These are phyloP conservation scores for Pagetopsis macropterus DNA, from an alignment of 2,797 vertebrate species.

Conservation along the genomic window DNA sequence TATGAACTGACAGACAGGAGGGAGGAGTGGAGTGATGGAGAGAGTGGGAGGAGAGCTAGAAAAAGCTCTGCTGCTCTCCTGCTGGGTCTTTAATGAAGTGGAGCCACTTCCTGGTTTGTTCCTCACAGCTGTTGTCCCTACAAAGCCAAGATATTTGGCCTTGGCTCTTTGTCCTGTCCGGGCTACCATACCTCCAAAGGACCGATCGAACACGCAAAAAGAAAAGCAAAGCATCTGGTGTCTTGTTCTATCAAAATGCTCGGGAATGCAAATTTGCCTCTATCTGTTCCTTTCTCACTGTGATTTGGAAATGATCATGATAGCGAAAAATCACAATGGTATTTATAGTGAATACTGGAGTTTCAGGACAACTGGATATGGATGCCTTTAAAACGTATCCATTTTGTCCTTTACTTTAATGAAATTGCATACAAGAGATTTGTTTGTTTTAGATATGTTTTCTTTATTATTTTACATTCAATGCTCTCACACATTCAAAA, in stretches of 20 bases:
- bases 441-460: too few relatives aligned
- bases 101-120: conserved; percentile 78
- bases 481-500: too few relatives aligned
- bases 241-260: conserved; percentile 60
- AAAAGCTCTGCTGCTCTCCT: conserved; percentile 64
- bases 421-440: background rate
- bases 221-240: conserved; percentile 72
- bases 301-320: background rate
- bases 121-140: conserved; percentile 77
- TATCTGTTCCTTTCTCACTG: conserved; percentile 53
- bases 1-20: conserved; percentile 37
- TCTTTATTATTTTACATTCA: too few relatives aligned
- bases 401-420: background rate
- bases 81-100: conserved; percentile 83
- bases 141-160: conserved; percentile 79
- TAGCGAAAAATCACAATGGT: background rate
- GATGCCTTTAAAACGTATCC: background rate
- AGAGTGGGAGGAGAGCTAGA: conserved; percentile 52
- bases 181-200: conserved; percentile 69
- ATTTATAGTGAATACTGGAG: background rate
- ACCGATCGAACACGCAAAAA: conserved; percentile 41
- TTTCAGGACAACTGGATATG: background rate
- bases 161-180: conserved; percentile 69
- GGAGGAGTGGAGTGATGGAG: conserved; percentile 50
- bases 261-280: conserved; percentile 66